Evolutionary conservation across 2,113 vertebrate species (phyloP), one percentile per base, ranked within the genome.

Genomic region (Gnathonemus echidnorhynchus): DNA sequence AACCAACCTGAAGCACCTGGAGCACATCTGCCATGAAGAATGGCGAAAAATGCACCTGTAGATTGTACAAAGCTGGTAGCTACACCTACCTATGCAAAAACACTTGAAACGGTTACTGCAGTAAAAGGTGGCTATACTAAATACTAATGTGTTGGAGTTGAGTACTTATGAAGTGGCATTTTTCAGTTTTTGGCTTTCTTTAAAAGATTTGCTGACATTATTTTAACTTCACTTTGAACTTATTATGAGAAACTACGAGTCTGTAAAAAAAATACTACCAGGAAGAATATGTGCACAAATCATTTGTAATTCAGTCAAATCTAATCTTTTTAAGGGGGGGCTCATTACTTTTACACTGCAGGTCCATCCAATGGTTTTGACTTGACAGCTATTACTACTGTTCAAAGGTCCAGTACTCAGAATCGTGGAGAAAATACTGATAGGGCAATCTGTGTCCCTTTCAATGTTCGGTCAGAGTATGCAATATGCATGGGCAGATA

Each of bases 401-500:
- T 77, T 90, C 31, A 90, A 86, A 62, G 62, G 15, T 27, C 9
- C 70, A 46, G 66, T 86, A 42, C 48, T 90, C 46, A 5, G 21
- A 58, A 49, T 7, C 19, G 84, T 70, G 35, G 56, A 53, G 10
- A 70, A 70, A 27, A 70, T 70, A 70, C 15, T 49, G 49, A 48
- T 74, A 52, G 48, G 85, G 31, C 46, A 21, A 50, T 50, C 19
- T n/a, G 48, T 88, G 56, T n/a, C 31, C 85, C 21, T 88, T 80
- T 31, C 87, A 90, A 90, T 87, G 58, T 42, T 27, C 56, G 53
- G 49, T 66, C 56, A 66, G 62, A 90, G 42, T 80, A 80, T 86
- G 45, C 52, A 70, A 87, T 48, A 35, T 87, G 87, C 62, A 70
- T 50, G 58, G 9, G 27, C n/a, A 49, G 24, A 15, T 24, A 27